A percentile compares a stretch with the other conserved stretches of the same genome.
phyloP scores from a whole-genome alignment of 2,797 vertebrate species.

The Pangasius krempfi region DNA sequence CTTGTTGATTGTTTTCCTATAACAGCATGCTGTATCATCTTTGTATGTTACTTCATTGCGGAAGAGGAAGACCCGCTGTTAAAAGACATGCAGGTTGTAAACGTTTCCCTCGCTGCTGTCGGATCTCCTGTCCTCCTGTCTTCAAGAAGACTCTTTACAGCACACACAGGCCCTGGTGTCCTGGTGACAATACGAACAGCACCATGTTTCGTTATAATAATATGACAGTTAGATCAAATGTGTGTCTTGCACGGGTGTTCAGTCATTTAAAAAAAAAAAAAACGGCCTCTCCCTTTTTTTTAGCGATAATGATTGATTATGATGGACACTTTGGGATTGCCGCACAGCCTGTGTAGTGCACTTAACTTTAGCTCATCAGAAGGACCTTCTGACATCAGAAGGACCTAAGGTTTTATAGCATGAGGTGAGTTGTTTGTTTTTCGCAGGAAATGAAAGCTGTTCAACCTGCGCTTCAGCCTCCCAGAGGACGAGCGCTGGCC shows the following conservation, averaged over 20 bases:
- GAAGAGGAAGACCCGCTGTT: neutral
- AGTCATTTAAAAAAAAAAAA: neutral
- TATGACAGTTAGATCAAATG: neutral
- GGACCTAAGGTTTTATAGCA: neutral
- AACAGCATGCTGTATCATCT: neutral
- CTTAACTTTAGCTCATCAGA: neutral
- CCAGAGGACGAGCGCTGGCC: too few species aligned
- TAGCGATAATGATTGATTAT: neutral
- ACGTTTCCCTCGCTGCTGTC: neutral
- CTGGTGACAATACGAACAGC: neutral
- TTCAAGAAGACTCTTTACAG: neutral
- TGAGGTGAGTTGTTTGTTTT: conserved; percentile 20
- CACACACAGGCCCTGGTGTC: neutral
- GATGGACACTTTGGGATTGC: neutral
- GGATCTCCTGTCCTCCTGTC: neutral
- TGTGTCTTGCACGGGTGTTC: neutral
- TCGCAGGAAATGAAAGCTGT: neutral
- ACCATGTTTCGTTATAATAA: neutral
- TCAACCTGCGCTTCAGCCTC: neutral
- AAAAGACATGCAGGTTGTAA: neutral
- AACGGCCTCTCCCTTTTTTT: neutral
- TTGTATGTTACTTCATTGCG: neutral
- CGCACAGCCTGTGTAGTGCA: neutral
- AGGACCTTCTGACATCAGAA: neutral
- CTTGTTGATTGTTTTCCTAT: neutral